These are phyloP conservation scores for Rhogogaster chlorosoma DNA, from an alignment of 2,888 invertebrate species.

Conservation along the genomic window DNA sequence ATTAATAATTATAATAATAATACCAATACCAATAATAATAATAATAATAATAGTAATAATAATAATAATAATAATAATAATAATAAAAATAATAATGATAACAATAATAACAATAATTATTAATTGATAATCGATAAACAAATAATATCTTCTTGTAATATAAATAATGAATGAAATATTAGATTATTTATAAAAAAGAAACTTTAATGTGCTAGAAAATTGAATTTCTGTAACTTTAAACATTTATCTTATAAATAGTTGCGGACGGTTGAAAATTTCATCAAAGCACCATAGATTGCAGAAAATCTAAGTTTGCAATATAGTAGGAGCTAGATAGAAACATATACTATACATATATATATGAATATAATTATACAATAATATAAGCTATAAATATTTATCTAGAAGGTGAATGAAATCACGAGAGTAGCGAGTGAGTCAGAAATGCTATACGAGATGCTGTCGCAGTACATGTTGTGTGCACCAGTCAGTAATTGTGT, in stretches of 20 bases:
- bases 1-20: conserved; percentile 50
- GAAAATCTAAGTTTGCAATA: conserved; percentile 36
- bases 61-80: conserved; percentile 55
- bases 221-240: conserved; percentile 27
- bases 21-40: conserved; percentile 50
- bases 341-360: not conserved
- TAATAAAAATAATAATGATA: conserved; percentile 51
- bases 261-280: not conserved
- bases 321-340: conserved; percentile 21
- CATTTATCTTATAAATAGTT: conserved; percentile 6
- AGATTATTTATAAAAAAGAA: conserved; percentile 37
- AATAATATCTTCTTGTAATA: conserved; percentile 38
- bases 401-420: conserved; percentile 12
- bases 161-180: conserved; percentile 49
- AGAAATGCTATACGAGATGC: conserved; percentile 1
- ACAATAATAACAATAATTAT: conserved; percentile 36
- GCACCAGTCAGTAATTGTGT: not conserved
- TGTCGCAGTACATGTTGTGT: not conserved
- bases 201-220: conserved; percentile 17
- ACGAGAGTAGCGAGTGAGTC: conserved; percentile 10
- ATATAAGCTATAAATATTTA: conserved; percentile 33
- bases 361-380: conserved; percentile 10
- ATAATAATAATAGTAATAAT: conserved; percentile 53
- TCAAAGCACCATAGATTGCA: not conserved
- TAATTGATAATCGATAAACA: conserved; percentile 24